A percentile compares a stretch with the other conserved stretches of the same genome.
Evolutionary conservation across 1,140 invertebrate genomes (phyloP).

Genomic region (Nasonia giraulti): DNA sequence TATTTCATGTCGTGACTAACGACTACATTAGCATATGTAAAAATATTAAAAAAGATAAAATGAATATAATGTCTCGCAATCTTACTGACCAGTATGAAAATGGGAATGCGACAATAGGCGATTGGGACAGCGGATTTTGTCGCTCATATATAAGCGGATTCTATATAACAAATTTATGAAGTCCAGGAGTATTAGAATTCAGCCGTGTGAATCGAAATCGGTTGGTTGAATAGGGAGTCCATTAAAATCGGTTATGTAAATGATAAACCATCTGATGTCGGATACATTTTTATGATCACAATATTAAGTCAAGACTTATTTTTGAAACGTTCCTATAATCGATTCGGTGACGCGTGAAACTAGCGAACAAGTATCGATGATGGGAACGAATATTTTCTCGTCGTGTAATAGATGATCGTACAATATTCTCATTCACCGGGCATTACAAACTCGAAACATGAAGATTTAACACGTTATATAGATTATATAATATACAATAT

Average conservation of each 20-base stretch:
- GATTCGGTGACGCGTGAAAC: neutral
- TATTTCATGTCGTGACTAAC: neutral
- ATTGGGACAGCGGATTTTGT: neutral
- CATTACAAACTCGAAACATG: neutral
- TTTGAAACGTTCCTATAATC: neutral
- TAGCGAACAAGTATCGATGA: neutral
- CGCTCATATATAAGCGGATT: neutral
- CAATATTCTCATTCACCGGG: no score
- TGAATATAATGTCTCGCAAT: neutral
- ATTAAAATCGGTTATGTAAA: neutral
- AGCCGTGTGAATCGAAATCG: neutral
- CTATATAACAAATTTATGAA: neutral
- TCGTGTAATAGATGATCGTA: neutral
- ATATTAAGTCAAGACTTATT: neutral
- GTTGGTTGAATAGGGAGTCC: neutral
- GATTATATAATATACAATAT: no score
- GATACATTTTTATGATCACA: neutral
- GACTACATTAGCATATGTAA: neutral
- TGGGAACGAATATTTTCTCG: neutral
- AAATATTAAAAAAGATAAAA: neutral
- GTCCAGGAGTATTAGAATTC: neutral
- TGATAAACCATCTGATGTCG: neutral
- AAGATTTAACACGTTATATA: no score
- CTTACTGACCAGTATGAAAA: neutral
- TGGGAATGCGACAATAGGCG: neutral